Evolutionary conservation across 2,113 vertebrate genomes (phyloP), one percentile per base, ranked within the genome.

Genomic region (Sardina pilchardus): DNA sequence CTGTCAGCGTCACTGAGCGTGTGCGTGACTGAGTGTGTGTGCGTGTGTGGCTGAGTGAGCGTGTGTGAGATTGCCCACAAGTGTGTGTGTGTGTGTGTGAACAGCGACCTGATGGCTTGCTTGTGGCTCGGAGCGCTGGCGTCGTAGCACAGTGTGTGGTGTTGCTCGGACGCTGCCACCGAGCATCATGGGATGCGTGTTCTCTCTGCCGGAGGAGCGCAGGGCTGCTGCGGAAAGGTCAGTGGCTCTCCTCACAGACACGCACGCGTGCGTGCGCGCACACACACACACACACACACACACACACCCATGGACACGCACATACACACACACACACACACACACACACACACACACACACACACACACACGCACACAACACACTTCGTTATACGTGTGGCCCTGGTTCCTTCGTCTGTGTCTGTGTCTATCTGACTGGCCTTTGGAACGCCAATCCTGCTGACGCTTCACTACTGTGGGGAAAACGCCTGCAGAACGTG

Each of bases 131-230:
- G 2, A 71, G 63, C 8, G 26, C 26, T 71, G n/a, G 63, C 10
- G n/a, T 26, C 24, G 26, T 26, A 71, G 63, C 63, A 7, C 5
- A 10, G 63, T 30, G 24, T 30, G 26, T 71, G 63, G 63, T 34
- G 63, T 63, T 0, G 24, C 63, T 26, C 63, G 26, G 63, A 30
- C 2, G n/a, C 24, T 34, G 63, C 63, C 63, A 63, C 6, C 6
- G 59, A 47, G 86, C 89, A 93, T 89, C 92, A 96, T 99, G 98
- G 98, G 98, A 90, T 99, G 98, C 1, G 86, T 93, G 10, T 97
- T 95, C 93, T 97, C 97, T 0, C 93, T 95, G 88, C 96, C 95
- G 0, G 93, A 75, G 85, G 97, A 98, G 80, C 95, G 97, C 88
- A 89, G 90, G 88, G 91, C 88, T 85, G 83, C 93, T 9, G 56